Base-by-base conservation (phyloP, 1,140 invertebrate genomes). In the Drosophila hydei region DNA sequence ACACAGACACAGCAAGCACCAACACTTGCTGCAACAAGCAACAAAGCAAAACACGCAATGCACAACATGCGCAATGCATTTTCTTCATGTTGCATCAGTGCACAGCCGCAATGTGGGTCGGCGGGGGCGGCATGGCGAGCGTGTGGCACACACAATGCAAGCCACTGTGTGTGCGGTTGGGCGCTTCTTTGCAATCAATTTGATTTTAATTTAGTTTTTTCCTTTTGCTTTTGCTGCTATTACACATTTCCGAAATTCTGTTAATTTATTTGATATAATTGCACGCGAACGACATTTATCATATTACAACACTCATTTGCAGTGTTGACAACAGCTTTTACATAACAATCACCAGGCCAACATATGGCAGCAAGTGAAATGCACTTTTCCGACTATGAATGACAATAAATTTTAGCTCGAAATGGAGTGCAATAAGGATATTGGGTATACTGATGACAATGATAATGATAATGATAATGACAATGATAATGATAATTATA, bases 21-120 rank as follows among this genome's bases (percentile, higher is more conserved):
- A 9, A 12, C 19, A 36, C 47, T 6, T 27, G 14, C 14, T 19
- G 33, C 16, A 61, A 25, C n/a, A 4, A 23, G 52, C 52, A 42
- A 33, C 45, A 50, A 71, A 55, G 40, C 51, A 1, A 77, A 87
- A 85, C 80, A 79, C 80, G 81, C 80, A 85, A 85, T 67, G 77
- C 38, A 50, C 50, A 73, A 75, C 74, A 80, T 80, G 79, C 77
- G 80, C 80, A 79, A 76, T 81, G 81, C 81, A 79, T 76, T 81
- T 85, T 70, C 68, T 85, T 69, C 68, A 51, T 45, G 58, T 79
- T 85, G 80, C 81, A 85, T 80, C 80, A 84, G 73, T 80, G 63
- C 51, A 68, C 45, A 54, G 40, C 40, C 23, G 33, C 38, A 45
- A 45, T 12, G 25, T 14, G 54, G 5, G 8, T 3, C n/a, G 23